Evolutionary conservation across 2,797 vertebrate species (phyloP).

Genomic region (Melanotaenia nigrans): DNA sequence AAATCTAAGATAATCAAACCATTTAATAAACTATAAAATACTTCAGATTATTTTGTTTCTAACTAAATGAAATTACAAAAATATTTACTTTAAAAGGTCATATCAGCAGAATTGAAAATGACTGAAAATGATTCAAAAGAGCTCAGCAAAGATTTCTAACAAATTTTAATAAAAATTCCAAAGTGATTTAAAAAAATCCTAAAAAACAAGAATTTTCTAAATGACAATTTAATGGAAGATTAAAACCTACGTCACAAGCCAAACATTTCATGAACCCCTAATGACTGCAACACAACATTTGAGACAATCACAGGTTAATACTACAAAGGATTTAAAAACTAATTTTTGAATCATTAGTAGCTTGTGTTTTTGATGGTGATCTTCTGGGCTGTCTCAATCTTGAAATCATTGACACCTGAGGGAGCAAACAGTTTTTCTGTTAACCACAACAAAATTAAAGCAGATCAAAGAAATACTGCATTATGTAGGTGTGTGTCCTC

Average conservation of each 20-base stretch:
- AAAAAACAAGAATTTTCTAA: constrained; percentile 18
- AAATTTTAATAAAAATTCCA: constrained; percentile 18
- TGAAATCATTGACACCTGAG: constrained; percentile 88
- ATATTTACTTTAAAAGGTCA: constrained; percentile 3
- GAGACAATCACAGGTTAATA: constrained; percentile 29
- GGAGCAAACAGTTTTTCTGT: constrained; percentile 37
- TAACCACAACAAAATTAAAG: constrained; percentile 8
- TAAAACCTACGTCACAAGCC: not conserved
- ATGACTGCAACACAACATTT: constrained; percentile 18
- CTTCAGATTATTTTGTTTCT: constrained; percentile 6
- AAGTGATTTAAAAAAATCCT: constrained; percentile 1
- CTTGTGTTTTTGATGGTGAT: constrained; percentile 85
- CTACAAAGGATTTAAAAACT: not conserved
- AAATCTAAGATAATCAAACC: not conserved
- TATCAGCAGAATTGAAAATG: not conserved
- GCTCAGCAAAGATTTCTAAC: constrained; percentile 4
- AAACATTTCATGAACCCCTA: constrained; percentile 12
- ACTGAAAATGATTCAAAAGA: constrained; percentile 29
- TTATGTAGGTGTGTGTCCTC: constrained; percentile 39
- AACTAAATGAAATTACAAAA: constrained; percentile 2
- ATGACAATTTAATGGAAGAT: constrained; percentile 16
- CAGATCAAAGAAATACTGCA: not conserved
- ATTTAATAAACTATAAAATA: not conserved
- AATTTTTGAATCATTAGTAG: constrained; percentile 70
- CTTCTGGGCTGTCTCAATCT: constrained; percentile 78